phyloP scores from a whole-genome alignment of 2,797 vertebrate genomes.

The Crypturellus tataupa region DNA sequence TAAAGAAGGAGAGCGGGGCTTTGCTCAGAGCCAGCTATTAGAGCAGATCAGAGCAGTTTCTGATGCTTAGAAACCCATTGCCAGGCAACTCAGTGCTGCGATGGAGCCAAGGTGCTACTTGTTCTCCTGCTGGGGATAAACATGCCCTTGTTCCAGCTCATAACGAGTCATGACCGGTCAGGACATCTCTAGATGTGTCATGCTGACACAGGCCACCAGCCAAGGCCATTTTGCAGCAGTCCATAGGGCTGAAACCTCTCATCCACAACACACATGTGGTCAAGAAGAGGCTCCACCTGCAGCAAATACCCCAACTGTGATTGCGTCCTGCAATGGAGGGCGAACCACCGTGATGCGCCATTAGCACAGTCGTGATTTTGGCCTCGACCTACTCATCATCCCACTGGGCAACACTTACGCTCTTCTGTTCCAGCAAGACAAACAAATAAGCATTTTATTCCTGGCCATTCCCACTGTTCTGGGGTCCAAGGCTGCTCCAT shows the following conservation, averaged over 20 bases:
- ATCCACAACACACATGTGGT: background rate
- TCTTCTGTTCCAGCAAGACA: background rate
- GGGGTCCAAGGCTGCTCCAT: background rate
- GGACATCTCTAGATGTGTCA: background rate
- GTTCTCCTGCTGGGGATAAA: background rate
- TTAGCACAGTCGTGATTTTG: background rate
- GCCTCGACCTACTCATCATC: background rate
- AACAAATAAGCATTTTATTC: background rate
- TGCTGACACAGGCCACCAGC: background rate
- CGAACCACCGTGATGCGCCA: background rate
- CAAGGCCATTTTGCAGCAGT: background rate
- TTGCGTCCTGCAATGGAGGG: background rate
- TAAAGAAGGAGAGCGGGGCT: background rate
- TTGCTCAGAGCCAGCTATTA: background rate
- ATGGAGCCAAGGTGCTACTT: background rate
- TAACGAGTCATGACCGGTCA: background rate
- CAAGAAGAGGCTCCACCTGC: background rate
- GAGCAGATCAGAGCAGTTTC: background rate
- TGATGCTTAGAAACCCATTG: constrained; percentile 4
- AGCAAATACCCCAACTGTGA: fast-evolving
- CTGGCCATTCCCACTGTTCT: background rate
- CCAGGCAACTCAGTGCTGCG: constrained; percentile 8
- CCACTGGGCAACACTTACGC: fast-evolving
- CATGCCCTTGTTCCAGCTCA: background rate
- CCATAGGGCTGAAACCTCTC: background rate